Evolutionary conservation across 1,140 invertebrate species (phyloP), one percentile per base, ranked within the genome.

Genomic region (Doryteuthis pealeii): DNA sequence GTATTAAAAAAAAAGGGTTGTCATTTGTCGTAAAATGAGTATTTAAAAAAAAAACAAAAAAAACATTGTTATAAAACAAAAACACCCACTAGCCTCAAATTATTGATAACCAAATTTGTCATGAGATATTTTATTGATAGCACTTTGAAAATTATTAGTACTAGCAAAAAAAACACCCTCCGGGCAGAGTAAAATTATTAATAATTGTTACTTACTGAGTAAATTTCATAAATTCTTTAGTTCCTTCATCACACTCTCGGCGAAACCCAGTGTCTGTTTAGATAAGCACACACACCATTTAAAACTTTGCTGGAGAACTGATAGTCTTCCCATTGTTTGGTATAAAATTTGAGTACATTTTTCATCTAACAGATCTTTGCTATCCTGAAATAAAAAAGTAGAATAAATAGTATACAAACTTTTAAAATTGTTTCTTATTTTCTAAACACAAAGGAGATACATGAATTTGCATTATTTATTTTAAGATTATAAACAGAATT

Each of bases 181-280:
- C n/a, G n/a, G n/a, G n/a, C n/a, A n/a, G n/a, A n/a, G n/a, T n/a
- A n/a, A n/a, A n/a, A n/a, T n/a, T n/a, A n/a, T n/a, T n/a, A n/a
- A 40, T 5, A 40, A 40, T 10, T 40, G 35, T 40, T 40, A 84
- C 85, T 82, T 83, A 90, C 90, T 72, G 88, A 96, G 90, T 99
- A 99, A 77, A 99, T 97, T 90, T 99, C 96, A 88, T 98, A 98
- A 78, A 99, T 96, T 74, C 95, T 90, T 97, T 98, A 43, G 95
- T 91, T 0, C 97, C 97, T 88, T 99, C 97, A 84, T 99, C 97
- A 87, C 96, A 97, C 88, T 99, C 97, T 77, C 98, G 90, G 80
- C 96, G 94, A 0, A n/a, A 99, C 97, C 98, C 98, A 99, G 88
- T 99, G 97, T 79, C 98, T 91, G 90, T 99, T 99, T 32, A 99